Base-by-base conservation (phyloP, 2,888 invertebrate species). In the Endotricha flammealis region DNA sequence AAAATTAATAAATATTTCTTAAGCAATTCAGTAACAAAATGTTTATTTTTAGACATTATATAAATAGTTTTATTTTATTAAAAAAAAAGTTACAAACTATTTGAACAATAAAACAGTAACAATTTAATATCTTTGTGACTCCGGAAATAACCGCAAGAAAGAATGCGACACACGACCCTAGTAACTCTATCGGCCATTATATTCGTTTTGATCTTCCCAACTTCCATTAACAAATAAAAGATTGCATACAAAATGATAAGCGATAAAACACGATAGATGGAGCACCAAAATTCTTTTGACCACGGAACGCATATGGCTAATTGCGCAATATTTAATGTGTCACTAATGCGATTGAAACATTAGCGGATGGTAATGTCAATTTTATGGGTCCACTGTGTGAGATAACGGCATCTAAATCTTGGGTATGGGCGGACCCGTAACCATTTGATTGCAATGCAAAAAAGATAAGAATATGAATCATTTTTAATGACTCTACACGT, bases 241-340 rank as follows among this genome's bases (percentile, higher is more conserved):
- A 25, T 25, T 27, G 16, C 25, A 17, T 16, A 32, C 23, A 14
- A 32, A 32, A 24, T 12, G 14, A 13, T 11, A 22, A 22, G 8
- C 8, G 20, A 30, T 14, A 8, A 30, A n/a, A 25, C n/a, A 12
- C 10, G 17, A 30, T 30, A 12, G n/a, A n/a, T 8, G 12, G 12
- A 27, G 27, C 29, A 20, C 22, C 24, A 10, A 38, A 40, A 33
- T 38, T 23, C 20, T 32, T 34, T 25, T 24, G 24, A 40, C 31
- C 35, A 32, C 12, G 12, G 12, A 13, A 37, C 39, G 32, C 40
- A 59, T 50, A 51, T 61, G 56, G 64, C 62, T 56, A 58, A 59
- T 82, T 79, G 71, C 73, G 74, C 71, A 82, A 82, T 57, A 62
- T 63, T 60, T 68, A 76, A 78, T 77, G 77, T 65, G 75, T 64